Conservation (phyloP, 2,888 invertebrate species). For the Morpho deidamia region DNA sequence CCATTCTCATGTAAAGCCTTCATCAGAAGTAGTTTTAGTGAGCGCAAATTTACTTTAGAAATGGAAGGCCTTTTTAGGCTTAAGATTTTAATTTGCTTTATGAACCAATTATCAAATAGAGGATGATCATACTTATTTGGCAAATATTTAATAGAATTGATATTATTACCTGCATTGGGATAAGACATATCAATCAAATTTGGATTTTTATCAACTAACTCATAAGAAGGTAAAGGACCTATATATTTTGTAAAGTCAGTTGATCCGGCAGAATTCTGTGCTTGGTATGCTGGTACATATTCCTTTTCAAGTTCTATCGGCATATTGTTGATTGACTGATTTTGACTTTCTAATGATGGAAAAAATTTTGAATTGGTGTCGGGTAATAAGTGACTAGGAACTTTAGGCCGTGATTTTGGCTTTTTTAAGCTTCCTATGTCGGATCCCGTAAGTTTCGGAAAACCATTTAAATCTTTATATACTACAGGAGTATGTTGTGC, state of each 20-base stretch:
- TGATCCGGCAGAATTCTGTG: too few relatives aligned
- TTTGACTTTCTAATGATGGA: background rate
- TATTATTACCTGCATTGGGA: background rate
- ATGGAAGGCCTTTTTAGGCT: background rate
- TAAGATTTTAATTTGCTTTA: slow-evolving; percentile 1
- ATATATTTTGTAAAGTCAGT: too few relatives aligned
- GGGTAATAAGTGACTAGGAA: background rate
- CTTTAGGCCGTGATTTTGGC: background rate
- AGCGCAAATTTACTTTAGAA: slow-evolving; percentile 25
- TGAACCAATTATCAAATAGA: slow-evolving; percentile 26
- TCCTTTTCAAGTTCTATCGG: too few relatives aligned
- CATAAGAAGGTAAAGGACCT: too few relatives aligned
- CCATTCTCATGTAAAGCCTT: slow-evolving; percentile 38
- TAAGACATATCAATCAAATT: background rate
- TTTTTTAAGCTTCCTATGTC: too few relatives aligned
- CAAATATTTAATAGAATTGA: background rate
- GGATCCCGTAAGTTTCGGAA: too few relatives aligned
- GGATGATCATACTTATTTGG: background rate
- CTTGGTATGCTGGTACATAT: too few relatives aligned
- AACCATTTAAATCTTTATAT: too few relatives aligned
- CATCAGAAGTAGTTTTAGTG: slow-evolving; percentile 33
- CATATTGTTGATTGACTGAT: background rate
- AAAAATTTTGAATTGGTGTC: background rate
- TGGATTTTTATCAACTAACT: background rate
- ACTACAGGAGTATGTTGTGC: too few relatives aligned